A percentile compares a stretch with the other conserved stretches of the same genome.
Evolutionary conservation across 2,888 invertebrate genomes (phyloP).

Genomic region (Drosophila kambysellisi): DNA sequence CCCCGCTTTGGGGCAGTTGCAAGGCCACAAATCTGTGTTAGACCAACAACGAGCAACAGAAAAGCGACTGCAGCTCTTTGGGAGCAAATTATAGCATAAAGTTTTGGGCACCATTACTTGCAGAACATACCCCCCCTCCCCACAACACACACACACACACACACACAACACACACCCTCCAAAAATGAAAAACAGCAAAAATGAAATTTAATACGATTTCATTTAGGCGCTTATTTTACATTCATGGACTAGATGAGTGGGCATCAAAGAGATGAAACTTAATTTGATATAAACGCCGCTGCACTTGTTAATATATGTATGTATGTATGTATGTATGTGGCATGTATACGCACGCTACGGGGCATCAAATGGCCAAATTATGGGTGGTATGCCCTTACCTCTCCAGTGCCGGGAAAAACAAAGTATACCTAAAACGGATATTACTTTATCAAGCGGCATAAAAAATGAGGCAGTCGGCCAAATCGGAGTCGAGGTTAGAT

Average conservation of each 20-base stretch:
- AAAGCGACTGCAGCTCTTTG: slow-evolving; percentile 27
- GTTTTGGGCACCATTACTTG: slow-evolving; percentile 74
- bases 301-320: slow-evolving; percentile 34
- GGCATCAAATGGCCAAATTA: slow-evolving; percentile 33
- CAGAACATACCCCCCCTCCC: slow-evolving; percentile 26
- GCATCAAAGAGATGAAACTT: slow-evolving; percentile 29
- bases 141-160: accelerated
- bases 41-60: slow-evolving; percentile 42
- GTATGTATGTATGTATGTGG: slow-evolving; percentile 24
- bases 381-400: neutral
- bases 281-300: slow-evolving; percentile 44
- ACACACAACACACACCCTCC: too few relatives aligned
- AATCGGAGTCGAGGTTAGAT: slow-evolving; percentile 59
- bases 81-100: slow-evolving; percentile 74
- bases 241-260: slow-evolving; percentile 36
- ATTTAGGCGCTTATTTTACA: slow-evolving; percentile 52
- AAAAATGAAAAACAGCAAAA: slow-evolving; percentile 1
- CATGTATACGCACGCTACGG: slow-evolving; percentile 35
- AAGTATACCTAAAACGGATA: slow-evolving; percentile 77
- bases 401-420: slow-evolving; percentile 5
- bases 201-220: slow-evolving; percentile 59
- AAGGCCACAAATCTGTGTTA: slow-evolving; percentile 77
- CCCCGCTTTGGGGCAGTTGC: slow-evolving; percentile 43
- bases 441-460: slow-evolving; percentile 81
- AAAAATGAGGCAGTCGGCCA: slow-evolving; percentile 72